phyloP scores from a whole-genome alignment of 2,888 invertebrate species.

The Spisula subtruncata region DNA sequence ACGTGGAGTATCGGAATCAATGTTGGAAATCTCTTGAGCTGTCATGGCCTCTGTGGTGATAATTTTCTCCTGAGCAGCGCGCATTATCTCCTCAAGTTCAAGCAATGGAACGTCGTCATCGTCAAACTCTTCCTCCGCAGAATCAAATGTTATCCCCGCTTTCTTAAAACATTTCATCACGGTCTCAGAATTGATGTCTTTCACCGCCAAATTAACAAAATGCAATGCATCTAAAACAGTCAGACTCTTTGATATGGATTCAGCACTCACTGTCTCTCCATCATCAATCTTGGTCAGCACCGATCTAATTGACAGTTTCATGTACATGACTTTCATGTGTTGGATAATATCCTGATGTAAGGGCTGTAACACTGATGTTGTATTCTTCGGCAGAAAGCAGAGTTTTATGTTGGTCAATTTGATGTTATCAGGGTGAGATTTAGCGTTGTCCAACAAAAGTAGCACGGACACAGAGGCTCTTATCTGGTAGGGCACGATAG shows the following conservation, averaged over 20 bases:
- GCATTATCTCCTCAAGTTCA: constrained; percentile 17
- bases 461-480: background rate
- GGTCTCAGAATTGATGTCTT: background rate
- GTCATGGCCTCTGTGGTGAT: background rate
- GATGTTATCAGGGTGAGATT: too few relatives aligned
- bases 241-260: constrained; percentile 13
- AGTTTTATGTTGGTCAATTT: too few relatives aligned
- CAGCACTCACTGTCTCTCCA: constrained; percentile 20
- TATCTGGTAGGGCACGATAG: background rate
- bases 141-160: background rate
- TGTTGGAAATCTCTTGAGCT: background rate
- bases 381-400: constrained; percentile 10
- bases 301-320: constrained; percentile 36
- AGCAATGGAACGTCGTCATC: constrained; percentile 41
- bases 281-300: constrained; percentile 36
- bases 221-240: constrained; percentile 38
- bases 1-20: background rate
- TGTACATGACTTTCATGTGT: constrained; percentile 46
- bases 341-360: constrained; percentile 54
- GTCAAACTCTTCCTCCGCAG: background rate
- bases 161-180: background rate
- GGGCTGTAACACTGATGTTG: constrained; percentile 41
- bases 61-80: constrained; percentile 12
- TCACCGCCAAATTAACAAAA: constrained; percentile 8
- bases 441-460: too few relatives aligned